Conservation (phyloP, 2,888 invertebrate species). For the Diploptera punctata region DNA sequence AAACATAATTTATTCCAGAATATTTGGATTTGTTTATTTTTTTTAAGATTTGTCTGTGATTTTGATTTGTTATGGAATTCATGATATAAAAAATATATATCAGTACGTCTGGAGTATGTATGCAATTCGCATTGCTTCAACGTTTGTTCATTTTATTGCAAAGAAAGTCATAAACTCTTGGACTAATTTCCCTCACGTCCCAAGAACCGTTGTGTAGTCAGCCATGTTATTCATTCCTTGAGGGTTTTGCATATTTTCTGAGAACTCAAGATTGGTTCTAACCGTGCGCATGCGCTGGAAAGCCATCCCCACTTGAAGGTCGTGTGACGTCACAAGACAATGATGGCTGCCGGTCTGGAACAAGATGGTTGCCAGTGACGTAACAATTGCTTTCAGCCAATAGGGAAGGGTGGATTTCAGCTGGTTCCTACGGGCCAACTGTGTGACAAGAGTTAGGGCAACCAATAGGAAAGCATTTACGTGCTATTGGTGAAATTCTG, state of each 20-base stretch:
- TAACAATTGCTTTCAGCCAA: background rate
- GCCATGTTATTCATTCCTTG: background rate
- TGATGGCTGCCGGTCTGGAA: constrained; percentile 18
- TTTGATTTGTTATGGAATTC: too few species aligned
- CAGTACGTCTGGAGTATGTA: too few species aligned
- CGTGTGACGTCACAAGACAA: background rate
- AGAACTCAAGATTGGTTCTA: background rate
- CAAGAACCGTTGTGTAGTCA: background rate
- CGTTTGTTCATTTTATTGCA: background rate
- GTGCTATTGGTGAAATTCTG: background rate
- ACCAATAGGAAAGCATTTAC: background rate
- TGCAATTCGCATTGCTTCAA: background rate
- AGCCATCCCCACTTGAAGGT: background rate
- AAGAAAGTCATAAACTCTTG: background rate
- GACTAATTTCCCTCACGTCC: background rate
- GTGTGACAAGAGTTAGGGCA: background rate
- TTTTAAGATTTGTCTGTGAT: too few species aligned
- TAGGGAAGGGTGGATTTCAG: background rate
- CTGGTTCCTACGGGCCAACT: background rate
- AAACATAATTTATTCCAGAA: too few species aligned
- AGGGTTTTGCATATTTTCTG: background rate
- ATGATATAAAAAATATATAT: too few species aligned
- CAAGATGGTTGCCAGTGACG: constrained; percentile 24
- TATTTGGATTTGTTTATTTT: too few species aligned
- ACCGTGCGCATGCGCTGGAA: background rate